Evolutionary conservation across 2,888 invertebrate genomes (phyloP).

Genomic region (Sarcophaga rosellei): DNA sequence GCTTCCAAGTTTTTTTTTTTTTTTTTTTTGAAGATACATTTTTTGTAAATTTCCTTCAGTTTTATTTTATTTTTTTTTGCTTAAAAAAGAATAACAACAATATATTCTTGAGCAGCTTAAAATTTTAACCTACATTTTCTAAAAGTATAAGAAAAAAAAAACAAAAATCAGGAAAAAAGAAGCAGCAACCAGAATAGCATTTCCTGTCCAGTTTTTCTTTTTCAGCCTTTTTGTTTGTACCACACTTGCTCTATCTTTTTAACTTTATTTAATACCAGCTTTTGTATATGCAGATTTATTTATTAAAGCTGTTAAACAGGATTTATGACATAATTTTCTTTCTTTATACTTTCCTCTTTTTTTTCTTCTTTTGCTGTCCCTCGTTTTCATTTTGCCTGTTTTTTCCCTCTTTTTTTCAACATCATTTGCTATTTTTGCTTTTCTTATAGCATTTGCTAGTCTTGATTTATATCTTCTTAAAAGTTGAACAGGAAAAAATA

Average conservation of each 20-base stretch:
- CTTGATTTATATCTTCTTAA: constrained; percentile 34
- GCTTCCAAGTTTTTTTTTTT: background rate
- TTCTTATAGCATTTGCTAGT: constrained; percentile 27
- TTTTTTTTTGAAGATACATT: background rate
- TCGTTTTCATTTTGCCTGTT: constrained; percentile 6
- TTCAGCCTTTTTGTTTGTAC: constrained; percentile 35
- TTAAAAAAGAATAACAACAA: background rate
- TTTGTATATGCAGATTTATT: constrained; percentile 55
- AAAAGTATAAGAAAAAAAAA: background rate
- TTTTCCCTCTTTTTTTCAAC: background rate
- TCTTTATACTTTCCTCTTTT: constrained; percentile 31
- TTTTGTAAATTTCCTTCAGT: constrained; percentile 23
- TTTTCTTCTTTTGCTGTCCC: constrained; percentile 25
- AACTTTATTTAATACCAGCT: constrained; percentile 45
- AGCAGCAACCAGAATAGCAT: constrained; percentile 25
- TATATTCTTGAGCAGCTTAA: constrained; percentile 35
- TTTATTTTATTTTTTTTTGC: constrained; percentile 5
- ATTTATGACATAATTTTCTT: constrained; percentile 64
- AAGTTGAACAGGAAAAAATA: constrained; percentile 40
- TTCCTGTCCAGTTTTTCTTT: constrained; percentile 55
- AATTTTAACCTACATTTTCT: constrained; percentile 61
- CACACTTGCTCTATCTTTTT: constrained; percentile 10
- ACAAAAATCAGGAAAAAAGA: constrained; percentile 12
- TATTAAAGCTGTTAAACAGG: constrained; percentile 64
- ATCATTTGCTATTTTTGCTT: constrained; percentile 2